Conservation (phyloP, 2,797 vertebrate genomes). For the Enteromius argenteus region DNA sequence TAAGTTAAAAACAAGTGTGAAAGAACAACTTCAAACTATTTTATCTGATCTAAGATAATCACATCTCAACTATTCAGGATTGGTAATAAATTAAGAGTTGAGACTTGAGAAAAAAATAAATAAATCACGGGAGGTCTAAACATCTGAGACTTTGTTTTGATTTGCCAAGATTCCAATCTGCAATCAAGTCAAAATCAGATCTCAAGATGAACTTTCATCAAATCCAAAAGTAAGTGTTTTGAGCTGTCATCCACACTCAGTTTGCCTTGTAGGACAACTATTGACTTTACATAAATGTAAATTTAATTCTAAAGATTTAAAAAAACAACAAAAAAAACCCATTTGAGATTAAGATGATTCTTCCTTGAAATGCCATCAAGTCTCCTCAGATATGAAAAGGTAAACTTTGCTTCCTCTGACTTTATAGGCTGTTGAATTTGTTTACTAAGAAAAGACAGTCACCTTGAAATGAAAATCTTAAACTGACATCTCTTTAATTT, state of each 20-base stretch:
- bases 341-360: not conserved
- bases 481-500: not conserved
- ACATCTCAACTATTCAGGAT: not conserved
- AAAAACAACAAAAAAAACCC: not conserved
- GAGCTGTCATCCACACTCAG: not conserved
- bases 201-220: not conserved
- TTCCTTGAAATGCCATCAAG: not conserved
- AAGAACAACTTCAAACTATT: not conserved
- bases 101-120: not conserved
- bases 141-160: not conserved
- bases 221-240: not conserved
- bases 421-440: too few relatives aligned
- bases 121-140: not conserved
- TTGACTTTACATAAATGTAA: not conserved
- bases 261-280: not conserved
- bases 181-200: not conserved
- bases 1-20: constrained; percentile 9
- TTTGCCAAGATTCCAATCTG: not conserved
- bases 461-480: not conserved
- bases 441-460: not conserved
- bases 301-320: not conserved
- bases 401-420: not conserved
- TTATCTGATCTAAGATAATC: not conserved
- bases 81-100: not conserved
- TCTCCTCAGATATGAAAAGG: not conserved